Percentiles rank a stretch among this genome's conserved stretches.
Conservation (phyloP, 1,140 invertebrate genomes). For the Agraylea sexmaculata region DNA sequence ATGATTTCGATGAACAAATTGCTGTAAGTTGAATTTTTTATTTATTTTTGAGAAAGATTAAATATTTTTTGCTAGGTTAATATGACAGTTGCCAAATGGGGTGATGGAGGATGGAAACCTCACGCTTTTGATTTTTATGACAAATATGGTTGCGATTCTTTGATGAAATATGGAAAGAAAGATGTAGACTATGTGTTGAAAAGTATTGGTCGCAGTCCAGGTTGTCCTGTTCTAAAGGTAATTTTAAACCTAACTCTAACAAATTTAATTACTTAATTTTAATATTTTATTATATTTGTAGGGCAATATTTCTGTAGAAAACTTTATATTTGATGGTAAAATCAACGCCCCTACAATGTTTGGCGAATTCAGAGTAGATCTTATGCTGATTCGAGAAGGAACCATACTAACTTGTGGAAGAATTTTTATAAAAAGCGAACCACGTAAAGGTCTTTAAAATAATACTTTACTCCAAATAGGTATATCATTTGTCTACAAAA, state of each 20-base stretch:
- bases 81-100: slow-evolving; percentile 9
- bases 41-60: background rate
- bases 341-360: background rate
- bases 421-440: too few species aligned
- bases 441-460: too few species aligned
- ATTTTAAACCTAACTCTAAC: background rate
- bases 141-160: slow-evolving; percentile 5
- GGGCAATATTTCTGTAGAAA: background rate
- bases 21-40: slow-evolving; percentile 2
- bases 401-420: too few species aligned
- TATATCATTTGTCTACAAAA: too few species aligned
- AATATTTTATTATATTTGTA: background rate
- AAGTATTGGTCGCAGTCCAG: background rate
- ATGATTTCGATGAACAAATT: slow-evolving; percentile 5
- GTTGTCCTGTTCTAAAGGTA: background rate
- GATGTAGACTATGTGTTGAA: background rate
- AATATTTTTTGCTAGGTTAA: slow-evolving; percentile 1
- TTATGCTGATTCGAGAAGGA: too few species aligned
- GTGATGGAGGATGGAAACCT: slow-evolving; percentile 14
- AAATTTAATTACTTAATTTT: background rate
- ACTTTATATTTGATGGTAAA: slow-evolving; percentile 1
- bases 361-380: slow-evolving; percentile 1
- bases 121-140: slow-evolving; percentile 7
- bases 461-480: too few species aligned
- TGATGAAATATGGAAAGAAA: slow-evolving; percentile 8